Percentiles rank a stretch among this genome's conserved stretches.
Evolutionary conservation across 2,113 vertebrate genomes (phyloP).

Genomic region (Proteles cristata): DNA sequence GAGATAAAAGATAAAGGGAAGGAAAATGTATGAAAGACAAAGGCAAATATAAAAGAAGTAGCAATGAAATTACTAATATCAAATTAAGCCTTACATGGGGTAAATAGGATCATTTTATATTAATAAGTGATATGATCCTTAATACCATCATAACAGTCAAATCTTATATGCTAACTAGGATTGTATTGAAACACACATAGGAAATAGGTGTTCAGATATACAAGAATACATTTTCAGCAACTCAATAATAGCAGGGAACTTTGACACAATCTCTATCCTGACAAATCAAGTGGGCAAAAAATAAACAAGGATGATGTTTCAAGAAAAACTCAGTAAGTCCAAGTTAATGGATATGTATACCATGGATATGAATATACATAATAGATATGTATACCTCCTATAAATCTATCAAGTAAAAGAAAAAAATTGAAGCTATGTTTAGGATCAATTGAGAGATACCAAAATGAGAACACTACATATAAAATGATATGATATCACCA

Average conservation of each 20-base stretch:
- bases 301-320: neutral
- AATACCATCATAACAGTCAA: neutral
- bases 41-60: neutral
- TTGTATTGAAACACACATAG: neutral
- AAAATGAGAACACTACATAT: constrained; percentile 1
- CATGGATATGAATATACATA: neutral
- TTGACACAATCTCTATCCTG: neutral
- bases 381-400: neutral
- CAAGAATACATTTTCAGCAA: neutral
- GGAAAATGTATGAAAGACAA: neutral
- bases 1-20: neutral
- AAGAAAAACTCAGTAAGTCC: neutral
- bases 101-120: neutral
- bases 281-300: constrained; percentile 16
- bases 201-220: neutral
- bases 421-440: neutral
- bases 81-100: neutral
- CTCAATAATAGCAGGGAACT: neutral
- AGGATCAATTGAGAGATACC: neutral
- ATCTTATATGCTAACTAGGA: neutral
- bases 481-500: neutral
- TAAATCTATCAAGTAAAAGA: neutral
- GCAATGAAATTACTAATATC: neutral
- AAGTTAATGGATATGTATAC: neutral
- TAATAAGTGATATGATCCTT: neutral